Conservation (phyloP, 2,888 invertebrate species). For the Pristionchus entomophagus region DNA sequence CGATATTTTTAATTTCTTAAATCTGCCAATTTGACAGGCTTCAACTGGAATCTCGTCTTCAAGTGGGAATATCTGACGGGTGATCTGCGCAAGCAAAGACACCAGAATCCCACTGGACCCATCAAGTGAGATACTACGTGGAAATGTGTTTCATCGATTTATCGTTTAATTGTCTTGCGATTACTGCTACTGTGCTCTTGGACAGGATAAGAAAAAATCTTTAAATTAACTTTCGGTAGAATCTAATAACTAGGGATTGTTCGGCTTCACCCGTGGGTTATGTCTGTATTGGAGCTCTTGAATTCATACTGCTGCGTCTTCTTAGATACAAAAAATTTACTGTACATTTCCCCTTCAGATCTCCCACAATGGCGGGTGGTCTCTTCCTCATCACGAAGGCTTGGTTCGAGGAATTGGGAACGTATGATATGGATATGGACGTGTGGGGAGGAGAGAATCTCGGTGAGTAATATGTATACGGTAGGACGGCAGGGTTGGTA, state of each 20-base stretch:
- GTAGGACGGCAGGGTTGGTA: too few relatives aligned
- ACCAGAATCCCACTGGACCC: conserved; percentile 89
- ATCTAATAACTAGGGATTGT: too few relatives aligned
- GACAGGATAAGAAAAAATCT: too few relatives aligned
- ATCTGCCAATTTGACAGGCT: too few relatives aligned
- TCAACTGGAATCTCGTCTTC: conserved; percentile 98
- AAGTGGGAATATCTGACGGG: conserved; percentile 93
- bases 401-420: conserved; percentile 94
- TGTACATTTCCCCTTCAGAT: conserved; percentile 79
- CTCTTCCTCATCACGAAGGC: conserved; percentile 93
- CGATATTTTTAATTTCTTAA: neutral
- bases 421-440: conserved; percentile 98
- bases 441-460: conserved; percentile 99
- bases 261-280: too few relatives aligned
- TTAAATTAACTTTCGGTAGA: too few relatives aligned
- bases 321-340: too few relatives aligned
- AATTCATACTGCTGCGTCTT: too few relatives aligned
- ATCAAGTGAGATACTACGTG: conserved; percentile 79
- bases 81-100: conserved; percentile 86
- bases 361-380: conserved; percentile 99
- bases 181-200: too few relatives aligned
- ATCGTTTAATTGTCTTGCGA: too few relatives aligned
- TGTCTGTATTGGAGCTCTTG: too few relatives aligned
- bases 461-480: conserved; percentile 84
- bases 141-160: neutral